Conservation (phyloP, 1,140 invertebrate species). For the Callitettix versicolor region DNA sequence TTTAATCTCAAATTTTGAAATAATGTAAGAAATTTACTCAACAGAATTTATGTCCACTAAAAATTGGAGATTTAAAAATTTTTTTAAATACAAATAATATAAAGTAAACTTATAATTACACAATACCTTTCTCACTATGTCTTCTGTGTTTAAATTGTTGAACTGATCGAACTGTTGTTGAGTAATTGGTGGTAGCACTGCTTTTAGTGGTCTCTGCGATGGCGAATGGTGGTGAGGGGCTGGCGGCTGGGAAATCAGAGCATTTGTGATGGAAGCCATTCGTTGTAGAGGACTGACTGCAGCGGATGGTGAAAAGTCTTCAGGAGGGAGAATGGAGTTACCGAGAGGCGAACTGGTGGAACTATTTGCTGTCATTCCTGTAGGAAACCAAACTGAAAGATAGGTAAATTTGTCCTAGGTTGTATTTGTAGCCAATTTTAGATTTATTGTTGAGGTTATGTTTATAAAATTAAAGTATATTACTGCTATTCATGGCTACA, state of each 20-base stretch:
- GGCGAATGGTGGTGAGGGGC: constrained; percentile 69
- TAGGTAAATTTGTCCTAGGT: neutral
- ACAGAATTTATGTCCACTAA: too few species aligned
- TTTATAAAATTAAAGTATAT: too few species aligned
- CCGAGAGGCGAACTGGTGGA: constrained; percentile 56
- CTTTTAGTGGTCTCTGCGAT: constrained; percentile 80
- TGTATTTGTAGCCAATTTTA: too few species aligned
- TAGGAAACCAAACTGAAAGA: constrained; percentile 9
- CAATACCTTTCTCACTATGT: constrained; percentile 86
- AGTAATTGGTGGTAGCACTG: constrained; percentile 93
- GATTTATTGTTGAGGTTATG: too few species aligned
- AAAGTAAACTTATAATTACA: too few species aligned
- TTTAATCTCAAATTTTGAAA: too few species aligned
- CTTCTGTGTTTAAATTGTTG: constrained; percentile 96
- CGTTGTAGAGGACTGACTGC: constrained; percentile 85
- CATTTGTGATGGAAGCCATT: constrained; percentile 97
- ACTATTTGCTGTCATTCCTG: constrained; percentile 33
- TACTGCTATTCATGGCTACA: too few species aligned
- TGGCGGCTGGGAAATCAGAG: constrained; percentile 82
- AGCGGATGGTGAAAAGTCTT: constrained; percentile 63
- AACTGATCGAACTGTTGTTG: constrained; percentile 98
- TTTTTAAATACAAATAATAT: too few species aligned
- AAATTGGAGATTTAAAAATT: too few species aligned
- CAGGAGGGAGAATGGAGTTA: constrained; percentile 71
- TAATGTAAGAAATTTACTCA: too few species aligned